A percentile compares a stretch with the other conserved stretches of the same genome.
These are phyloP conservation scores for Trachurus trachurus DNA, from an alignment of 2,797 vertebrate genomes.

Conservation along the genomic window DNA sequence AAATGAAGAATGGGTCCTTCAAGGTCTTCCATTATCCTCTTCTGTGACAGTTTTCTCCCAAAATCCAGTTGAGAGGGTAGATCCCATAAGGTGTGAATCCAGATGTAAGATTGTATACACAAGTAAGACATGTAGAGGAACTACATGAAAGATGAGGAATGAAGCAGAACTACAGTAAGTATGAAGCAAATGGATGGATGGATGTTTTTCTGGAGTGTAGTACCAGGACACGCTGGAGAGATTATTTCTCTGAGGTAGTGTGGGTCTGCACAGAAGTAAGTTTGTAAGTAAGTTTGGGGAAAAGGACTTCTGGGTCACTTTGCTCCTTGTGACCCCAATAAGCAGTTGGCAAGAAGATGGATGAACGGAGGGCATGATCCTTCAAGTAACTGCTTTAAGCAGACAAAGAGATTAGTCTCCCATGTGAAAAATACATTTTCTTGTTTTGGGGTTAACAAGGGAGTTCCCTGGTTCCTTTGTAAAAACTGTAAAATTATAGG, in stretches of 20 bases:
- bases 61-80: not conserved
- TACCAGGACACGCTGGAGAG: slow-evolving; percentile 11
- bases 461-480: slow-evolving; percentile 5
- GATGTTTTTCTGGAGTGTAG: slow-evolving; percentile 6
- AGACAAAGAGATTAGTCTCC: slow-evolving; percentile 37
- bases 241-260: slow-evolving; percentile 28
- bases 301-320: slow-evolving; percentile 28
- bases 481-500: slow-evolving; percentile 17
- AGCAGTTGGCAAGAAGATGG: slow-evolving; percentile 33
- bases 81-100: not conserved
- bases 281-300: slow-evolving; percentile 17
- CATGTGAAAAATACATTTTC: slow-evolving; percentile 21
- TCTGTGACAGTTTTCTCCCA: not conserved
- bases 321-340: slow-evolving; percentile 28
- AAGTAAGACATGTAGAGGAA: not conserved
- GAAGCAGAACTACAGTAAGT: not conserved
- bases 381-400: slow-evolving; percentile 27
- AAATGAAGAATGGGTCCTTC: slow-evolving; percentile 4
- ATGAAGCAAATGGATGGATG: too few relatives aligned
- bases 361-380: slow-evolving; percentile 28
- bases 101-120: not conserved
- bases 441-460: slow-evolving; percentile 1
- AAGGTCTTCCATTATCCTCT: not conserved
- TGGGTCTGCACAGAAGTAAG: slow-evolving; percentile 32
- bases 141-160: too few relatives aligned